Evolutionary conservation across 2,797 vertebrate genomes (phyloP).

Genomic region (Morelia viridis): DNA sequence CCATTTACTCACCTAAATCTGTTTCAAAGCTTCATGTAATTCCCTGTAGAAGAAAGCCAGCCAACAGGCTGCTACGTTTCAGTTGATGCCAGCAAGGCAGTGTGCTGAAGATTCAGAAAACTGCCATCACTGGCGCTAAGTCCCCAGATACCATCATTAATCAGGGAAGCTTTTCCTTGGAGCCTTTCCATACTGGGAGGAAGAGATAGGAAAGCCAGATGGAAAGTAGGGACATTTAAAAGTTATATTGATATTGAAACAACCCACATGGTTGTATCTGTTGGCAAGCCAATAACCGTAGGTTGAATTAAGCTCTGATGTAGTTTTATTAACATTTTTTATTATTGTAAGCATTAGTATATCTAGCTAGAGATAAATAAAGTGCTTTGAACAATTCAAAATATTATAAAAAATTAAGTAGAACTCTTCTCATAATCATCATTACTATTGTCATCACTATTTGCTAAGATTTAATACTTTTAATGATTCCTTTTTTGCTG

Average conservation of each 20-base stretch:
- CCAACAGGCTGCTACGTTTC: background rate
- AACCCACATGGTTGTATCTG: constrained; percentile 46
- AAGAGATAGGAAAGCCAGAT: constrained; percentile 38
- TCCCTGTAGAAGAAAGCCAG: background rate
- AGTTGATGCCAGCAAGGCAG: constrained; percentile 6
- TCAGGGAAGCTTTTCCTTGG: constrained; percentile 34
- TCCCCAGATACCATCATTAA: constrained; percentile 17
- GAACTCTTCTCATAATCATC: background rate
- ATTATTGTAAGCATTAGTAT: background rate
- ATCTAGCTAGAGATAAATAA: background rate
- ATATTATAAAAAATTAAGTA: background rate
- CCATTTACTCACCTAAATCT: background rate
- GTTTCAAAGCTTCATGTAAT: constrained; percentile 18
- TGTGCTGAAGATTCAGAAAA: constrained; percentile 17
- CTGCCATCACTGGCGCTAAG: constrained; percentile 14
- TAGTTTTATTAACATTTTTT: constrained; percentile 46
- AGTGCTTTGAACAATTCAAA: background rate
- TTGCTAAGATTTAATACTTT: background rate
- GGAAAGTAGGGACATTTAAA: constrained; percentile 57
- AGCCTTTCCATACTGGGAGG: constrained; percentile 40
- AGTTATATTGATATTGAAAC: constrained; percentile 40
- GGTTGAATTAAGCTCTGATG: constrained; percentile 56
- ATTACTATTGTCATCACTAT: background rate
- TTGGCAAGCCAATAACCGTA: constrained; percentile 43
- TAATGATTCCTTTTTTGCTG: background rate